Evolutionary conservation across 2,113 vertebrate species (phyloP), one percentile per base, ranked within the genome.

Genomic region (Microtus ochrogaster): DNA sequence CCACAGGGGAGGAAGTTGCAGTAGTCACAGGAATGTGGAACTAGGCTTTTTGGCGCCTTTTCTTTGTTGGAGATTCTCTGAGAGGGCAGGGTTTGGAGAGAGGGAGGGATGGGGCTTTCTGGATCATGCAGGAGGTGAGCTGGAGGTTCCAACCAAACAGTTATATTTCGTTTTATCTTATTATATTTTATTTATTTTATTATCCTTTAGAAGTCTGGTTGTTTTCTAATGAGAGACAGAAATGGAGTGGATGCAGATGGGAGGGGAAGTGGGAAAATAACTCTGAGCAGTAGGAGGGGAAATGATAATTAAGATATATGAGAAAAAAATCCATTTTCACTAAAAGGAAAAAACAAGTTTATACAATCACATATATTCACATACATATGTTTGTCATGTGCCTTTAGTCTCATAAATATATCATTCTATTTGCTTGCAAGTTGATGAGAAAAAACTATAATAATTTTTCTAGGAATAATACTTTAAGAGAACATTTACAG

Each of bases 381-480:
- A 36, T 33, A 72, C 36, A 39, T 3, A 39, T 4, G 63, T 26
- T 77, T 90, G n/a, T 94, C 21, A 66, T 86, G 11, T 78, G 13
- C 55, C 36, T 92, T 74, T 94, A 44, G 52, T 94, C 30, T 94
- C 76, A 84, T 96, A 84, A 88, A 68, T 94, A 39, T 3, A 88
- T 94, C 28, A n/a, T 28, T 3, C 7, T 66, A 77, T 94, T 92
- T 90, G 65, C 30, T 82, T 81, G 16, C 21, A 94, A 74, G 19
- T 91, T 94, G 44, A 84, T 30, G 44, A 88, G 65, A 89, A 28
- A 94, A 68, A 92, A 12, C 24, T 58, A 74, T 76, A 79, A 55
- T 78, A 83, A 39, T 79, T 91, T 90, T 95, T 96, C 61, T 87
- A 73, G 52, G 81, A 95, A 90, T 82, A 77, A 76, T 74, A 91